These are phyloP conservation scores for Drosophila nebulosa DNA, from an alignment of 1,140 invertebrate species.

Conservation along the genomic window DNA sequence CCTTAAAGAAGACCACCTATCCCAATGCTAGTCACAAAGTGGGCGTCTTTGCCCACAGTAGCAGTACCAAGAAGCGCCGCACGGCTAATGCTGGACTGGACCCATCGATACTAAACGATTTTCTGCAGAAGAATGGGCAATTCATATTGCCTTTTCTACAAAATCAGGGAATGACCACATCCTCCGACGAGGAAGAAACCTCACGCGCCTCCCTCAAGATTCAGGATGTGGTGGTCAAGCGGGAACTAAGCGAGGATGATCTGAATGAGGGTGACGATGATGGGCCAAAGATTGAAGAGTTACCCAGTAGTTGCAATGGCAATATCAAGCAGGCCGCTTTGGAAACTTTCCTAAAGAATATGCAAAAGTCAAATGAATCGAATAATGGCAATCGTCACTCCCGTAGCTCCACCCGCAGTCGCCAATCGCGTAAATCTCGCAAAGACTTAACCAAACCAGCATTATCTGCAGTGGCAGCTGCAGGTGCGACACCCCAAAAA, in stretches of 20 bases:
- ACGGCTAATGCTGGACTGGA: slow-evolving; percentile 83
- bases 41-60: slow-evolving; percentile 81
- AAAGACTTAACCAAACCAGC: slow-evolving; percentile 23
- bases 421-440: slow-evolving; percentile 61
- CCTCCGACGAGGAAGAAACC: slow-evolving; percentile 82
- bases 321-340: slow-evolving; percentile 69
- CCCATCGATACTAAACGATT: slow-evolving; percentile 82
- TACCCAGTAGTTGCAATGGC: slow-evolving; percentile 11
- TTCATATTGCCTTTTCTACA: slow-evolving; percentile 82
- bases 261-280: slow-evolving; percentile 53
- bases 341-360: slow-evolving; percentile 63
- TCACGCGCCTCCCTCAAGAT: slow-evolving; percentile 82
- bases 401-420: slow-evolving; percentile 60
- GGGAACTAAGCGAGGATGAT: slow-evolving; percentile 82
- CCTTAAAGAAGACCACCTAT: slow-evolving; percentile 79
- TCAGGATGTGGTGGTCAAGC: slow-evolving; percentile 82
- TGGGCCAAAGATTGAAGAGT: slow-evolving; percentile 54
- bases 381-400: slow-evolving; percentile 60
- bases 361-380: slow-evolving; percentile 73
- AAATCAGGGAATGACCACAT: slow-evolving; percentile 82
- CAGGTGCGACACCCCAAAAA: slow-evolving; percentile 9
- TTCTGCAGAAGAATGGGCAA: slow-evolving; percentile 82
- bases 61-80: slow-evolving; percentile 82
- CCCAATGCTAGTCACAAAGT: slow-evolving; percentile 77
- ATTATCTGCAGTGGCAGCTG: slow-evolving; percentile 1